Evolutionary conservation across 2,113 vertebrate genomes (phyloP).

Genomic region (Canis aureus): DNA sequence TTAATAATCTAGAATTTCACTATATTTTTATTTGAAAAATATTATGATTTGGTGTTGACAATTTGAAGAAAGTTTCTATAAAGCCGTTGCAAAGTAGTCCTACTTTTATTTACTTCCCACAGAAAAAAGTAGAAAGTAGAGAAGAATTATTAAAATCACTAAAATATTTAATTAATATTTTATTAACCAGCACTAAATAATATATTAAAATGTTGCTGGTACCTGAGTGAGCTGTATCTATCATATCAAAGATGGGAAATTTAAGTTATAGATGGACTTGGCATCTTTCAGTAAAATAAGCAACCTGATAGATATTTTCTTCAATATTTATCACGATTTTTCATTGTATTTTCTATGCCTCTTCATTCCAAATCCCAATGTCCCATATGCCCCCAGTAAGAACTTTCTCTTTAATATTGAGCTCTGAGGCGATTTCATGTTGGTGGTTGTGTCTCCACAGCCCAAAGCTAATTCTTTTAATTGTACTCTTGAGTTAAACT

Average conservation of each 20-base stretch:
- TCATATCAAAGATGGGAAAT: background rate
- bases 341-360: background rate
- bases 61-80: background rate
- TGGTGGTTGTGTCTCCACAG: background rate
- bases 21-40: conserved; percentile 24
- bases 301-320: background rate
- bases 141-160: background rate
- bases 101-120: background rate
- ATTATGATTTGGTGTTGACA: background rate
- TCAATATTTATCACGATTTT: background rate
- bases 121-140: background rate
- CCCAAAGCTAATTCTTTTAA: background rate
- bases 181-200: background rate
- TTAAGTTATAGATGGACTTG: background rate
- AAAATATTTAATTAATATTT: background rate
- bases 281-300: background rate
- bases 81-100: background rate
- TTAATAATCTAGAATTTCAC: background rate
- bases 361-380: background rate
- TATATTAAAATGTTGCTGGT: background rate
- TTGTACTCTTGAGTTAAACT: background rate
- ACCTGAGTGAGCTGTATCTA: background rate
- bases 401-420: background rate
- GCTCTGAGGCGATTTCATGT: background rate
- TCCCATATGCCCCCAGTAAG: background rate